phyloP scores from a whole-genome alignment of 2,888 invertebrate species.

The Holacanthella duospinosa region DNA sequence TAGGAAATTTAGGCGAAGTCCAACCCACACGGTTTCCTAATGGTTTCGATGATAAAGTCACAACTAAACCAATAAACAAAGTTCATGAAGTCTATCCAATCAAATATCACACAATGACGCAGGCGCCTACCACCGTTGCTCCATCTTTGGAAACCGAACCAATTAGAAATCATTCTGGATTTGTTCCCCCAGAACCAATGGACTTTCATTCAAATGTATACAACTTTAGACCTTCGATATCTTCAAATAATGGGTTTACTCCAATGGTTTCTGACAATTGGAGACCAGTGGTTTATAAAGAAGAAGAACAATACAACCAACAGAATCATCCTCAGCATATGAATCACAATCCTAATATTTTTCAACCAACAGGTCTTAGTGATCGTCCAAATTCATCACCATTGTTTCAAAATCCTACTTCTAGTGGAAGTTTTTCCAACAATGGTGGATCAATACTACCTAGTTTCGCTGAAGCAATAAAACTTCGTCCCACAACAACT shows the following conservation, averaged over 20 bases:
- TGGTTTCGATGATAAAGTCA: no score
- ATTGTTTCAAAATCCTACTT: neutral
- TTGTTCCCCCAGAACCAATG: conserved; percentile 26
- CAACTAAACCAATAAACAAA: conserved; percentile 12
- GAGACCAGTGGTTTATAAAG: conserved; percentile 29
- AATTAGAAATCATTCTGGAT: conserved; percentile 14
- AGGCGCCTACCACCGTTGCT: neutral
- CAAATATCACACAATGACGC: conserved; percentile 7
- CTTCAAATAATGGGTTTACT: conserved; percentile 6
- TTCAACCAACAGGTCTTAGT: neutral
- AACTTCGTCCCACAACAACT: neutral
- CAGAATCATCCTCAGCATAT: neutral
- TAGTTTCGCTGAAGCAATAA: neutral
- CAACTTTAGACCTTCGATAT: conserved; percentile 19
- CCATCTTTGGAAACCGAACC: neutral
- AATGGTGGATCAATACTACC: neutral
- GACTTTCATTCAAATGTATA: conserved; percentile 33
- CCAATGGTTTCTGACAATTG: conserved; percentile 26
- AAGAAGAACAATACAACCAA: conserved; percentile 1
- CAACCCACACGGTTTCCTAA: no score
- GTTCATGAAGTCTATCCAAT: conserved; percentile 20
- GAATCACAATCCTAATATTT: neutral
- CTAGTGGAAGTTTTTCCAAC: neutral
- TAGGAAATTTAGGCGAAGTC: neutral
- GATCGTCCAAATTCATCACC: neutral